Evolutionary conservation across 2,113 vertebrate species (phyloP).

Genomic region (Platichthys flesus): DNA sequence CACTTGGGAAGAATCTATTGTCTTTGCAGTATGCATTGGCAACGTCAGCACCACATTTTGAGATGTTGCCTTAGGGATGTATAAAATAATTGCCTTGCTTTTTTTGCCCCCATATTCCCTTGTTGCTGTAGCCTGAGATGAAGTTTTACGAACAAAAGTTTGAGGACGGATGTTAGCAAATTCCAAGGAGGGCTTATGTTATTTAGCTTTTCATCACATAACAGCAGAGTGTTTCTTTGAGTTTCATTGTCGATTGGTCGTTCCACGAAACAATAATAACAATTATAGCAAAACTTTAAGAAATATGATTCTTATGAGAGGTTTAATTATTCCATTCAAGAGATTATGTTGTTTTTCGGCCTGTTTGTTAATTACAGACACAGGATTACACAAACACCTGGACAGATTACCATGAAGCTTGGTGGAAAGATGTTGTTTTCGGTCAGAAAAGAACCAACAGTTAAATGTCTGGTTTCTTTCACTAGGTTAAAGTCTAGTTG

Average conservation of each 20-base stretch:
- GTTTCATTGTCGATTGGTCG: neutral
- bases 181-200: neutral
- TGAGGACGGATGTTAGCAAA: neutral
- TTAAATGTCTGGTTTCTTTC: neutral
- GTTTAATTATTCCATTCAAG: neutral
- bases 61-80: constrained; percentile 9
- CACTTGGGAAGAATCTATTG: constrained; percentile 15
- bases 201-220: constrained; percentile 7
- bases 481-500: neutral
- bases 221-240: neutral
- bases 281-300: neutral
- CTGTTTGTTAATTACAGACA: too few species aligned
- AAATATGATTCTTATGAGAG: neutral
- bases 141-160: constrained; percentile 14
- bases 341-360: neutral
- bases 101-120: neutral
- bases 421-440: too few species aligned
- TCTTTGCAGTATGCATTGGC: constrained; percentile 14
- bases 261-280: neutral
- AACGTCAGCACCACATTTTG: neutral
- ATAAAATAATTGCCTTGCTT: neutral
- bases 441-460: too few species aligned
- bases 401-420: too few species aligned
- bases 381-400: too few species aligned
- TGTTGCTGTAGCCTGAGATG: neutral